A percentile compares a stretch with the other conserved stretches of the same genome.
Evolutionary conservation across 2,113 vertebrate species (phyloP).

Genomic region (Gymnocephalus cernua): DNA sequence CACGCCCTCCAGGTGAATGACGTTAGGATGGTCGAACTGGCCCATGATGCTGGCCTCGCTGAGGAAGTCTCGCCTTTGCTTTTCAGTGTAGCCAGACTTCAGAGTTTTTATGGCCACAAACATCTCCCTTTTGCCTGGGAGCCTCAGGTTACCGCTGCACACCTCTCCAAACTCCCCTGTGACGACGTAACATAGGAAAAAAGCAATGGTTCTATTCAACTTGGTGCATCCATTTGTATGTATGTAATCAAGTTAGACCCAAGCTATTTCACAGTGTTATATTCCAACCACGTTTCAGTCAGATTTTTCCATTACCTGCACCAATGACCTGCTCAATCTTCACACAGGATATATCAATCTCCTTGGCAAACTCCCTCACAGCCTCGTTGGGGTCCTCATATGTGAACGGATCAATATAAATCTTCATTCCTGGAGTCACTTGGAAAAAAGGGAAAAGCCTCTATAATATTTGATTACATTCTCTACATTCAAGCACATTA

Average conservation of each 20-base stretch:
- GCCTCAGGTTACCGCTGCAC: conserved; percentile 96
- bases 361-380: conserved; percentile 97
- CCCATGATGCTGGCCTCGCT: conserved; percentile 99
- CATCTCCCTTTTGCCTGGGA: conserved; percentile 97
- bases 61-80: conserved; percentile 96
- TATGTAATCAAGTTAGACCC: conserved; percentile 34
- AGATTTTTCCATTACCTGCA: conserved; percentile 88
- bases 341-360: conserved; percentile 98
- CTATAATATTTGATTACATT: conserved; percentile 77
- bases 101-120: conserved; percentile 98
- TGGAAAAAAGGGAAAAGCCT: conserved; percentile 75
- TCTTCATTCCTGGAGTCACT: conserved; percentile 99
- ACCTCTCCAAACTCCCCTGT: conserved; percentile 97
- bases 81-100: conserved; percentile 97
- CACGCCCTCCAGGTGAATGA: conserved; percentile 97
- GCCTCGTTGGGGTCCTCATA: conserved; percentile 99
- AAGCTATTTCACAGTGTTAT: conserved; percentile 3
- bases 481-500: conserved; percentile 26
- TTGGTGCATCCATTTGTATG: conserved; percentile 29
- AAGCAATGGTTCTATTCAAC: neutral
- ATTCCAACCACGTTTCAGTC: conserved; percentile 49
- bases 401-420: conserved; percentile 98
- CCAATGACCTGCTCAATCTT: conserved; percentile 99
- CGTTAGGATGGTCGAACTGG: conserved; percentile 97
- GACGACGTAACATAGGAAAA: neutral